A percentile compares a stretch with the other conserved stretches of the same genome.
These are phyloP conservation scores for Ascaphus truei DNA, from an alignment of 2,113 vertebrate species.

Conservation along the genomic window DNA sequence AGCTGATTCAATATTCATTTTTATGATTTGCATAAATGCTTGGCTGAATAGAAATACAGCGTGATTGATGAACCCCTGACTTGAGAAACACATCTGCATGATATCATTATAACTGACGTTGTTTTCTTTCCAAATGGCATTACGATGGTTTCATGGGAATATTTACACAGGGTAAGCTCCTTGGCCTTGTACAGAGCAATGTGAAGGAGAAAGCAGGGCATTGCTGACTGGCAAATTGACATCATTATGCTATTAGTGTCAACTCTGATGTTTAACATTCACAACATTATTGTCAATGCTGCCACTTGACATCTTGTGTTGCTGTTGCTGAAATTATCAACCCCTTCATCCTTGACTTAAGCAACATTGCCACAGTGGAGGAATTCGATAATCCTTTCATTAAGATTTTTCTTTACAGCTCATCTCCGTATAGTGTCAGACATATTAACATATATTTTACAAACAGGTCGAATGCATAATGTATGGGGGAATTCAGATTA, in stretches of 20 bases:
- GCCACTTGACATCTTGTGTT: neutral
- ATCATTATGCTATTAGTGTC: constrained; percentile 38
- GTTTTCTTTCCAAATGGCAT: constrained; percentile 35
- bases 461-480: too few relatives aligned
- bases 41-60: neutral
- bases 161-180: constrained; percentile 23
- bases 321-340: constrained; percentile 7
- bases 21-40: constrained; percentile 20
- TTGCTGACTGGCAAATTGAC: constrained; percentile 37
- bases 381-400: neutral
- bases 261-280: constrained; percentile 37
- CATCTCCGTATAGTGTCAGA: too few relatives aligned
- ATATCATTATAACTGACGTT: constrained; percentile 33
- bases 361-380: neutral
- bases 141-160: constrained; percentile 29
- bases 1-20: constrained; percentile 16
- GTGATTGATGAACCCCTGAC: constrained; percentile 16
- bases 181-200: constrained; percentile 26
- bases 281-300: constrained; percentile 36
- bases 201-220: constrained; percentile 14
- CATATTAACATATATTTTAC: too few relatives aligned
- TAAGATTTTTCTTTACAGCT: too few relatives aligned
- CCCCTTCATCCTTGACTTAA: constrained; percentile 19
- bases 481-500: too few relatives aligned
- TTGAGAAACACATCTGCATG: constrained; percentile 19